Conservation (phyloP, 1,140 invertebrate genomes). For the Drosophila lowei region DNA sequence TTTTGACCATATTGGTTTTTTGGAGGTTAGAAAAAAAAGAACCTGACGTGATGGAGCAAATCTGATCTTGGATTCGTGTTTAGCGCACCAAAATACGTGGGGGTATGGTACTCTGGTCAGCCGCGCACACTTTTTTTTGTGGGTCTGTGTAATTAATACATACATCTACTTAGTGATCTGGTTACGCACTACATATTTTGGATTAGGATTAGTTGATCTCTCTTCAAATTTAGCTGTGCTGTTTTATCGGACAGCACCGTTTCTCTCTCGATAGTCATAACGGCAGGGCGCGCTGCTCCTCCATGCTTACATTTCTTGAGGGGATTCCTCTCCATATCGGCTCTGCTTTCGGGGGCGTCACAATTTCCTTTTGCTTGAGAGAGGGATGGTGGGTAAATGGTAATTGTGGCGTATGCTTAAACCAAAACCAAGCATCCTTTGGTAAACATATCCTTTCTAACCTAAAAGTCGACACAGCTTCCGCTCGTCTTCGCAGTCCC, state of each 20-base stretch:
- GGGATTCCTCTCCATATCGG: not conserved
- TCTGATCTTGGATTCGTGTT: too few species aligned
- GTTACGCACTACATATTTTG: constrained; percentile 70
- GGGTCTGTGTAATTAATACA: constrained; percentile 38
- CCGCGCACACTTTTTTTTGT: too few species aligned
- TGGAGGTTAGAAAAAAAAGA: too few species aligned
- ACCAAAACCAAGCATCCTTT: constrained; percentile 9
- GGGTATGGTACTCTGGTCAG: too few species aligned
- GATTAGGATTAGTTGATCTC: constrained; percentile 73
- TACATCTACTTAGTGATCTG: constrained; percentile 75
- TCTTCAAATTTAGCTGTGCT: constrained; percentile 16
- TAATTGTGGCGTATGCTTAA: not conserved
- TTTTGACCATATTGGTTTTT: too few species aligned
- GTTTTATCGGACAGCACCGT: not conserved
- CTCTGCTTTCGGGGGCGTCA: constrained; percentile 19
- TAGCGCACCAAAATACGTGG: too few species aligned
- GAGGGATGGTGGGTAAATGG: not conserved
- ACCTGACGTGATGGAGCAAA: too few species aligned
- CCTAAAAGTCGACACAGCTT: too few species aligned
- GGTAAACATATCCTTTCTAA: too few species aligned
- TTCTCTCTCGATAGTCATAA: not conserved
- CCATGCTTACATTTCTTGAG: not conserved
- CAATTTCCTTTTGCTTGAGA: constrained; percentile 3
- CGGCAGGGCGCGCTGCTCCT: not conserved
- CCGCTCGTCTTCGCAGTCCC: not conserved